phyloP scores from a whole-genome alignment of 35 echinoderm and acorn worm genomes.

The Lytechinus variegatus region DNA sequence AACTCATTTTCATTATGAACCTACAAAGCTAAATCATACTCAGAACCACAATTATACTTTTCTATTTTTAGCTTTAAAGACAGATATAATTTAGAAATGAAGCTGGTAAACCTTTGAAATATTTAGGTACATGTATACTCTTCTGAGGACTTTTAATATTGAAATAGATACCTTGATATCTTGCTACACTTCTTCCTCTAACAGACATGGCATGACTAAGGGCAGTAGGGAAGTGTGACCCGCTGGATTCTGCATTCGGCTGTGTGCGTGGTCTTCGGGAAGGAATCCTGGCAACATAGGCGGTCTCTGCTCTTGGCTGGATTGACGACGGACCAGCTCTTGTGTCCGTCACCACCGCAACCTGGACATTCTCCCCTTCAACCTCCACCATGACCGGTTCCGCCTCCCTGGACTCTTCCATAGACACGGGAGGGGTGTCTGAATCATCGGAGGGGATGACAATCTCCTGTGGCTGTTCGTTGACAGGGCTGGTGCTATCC shows the following conservation, averaged over 20 bases:
- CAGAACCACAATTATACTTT: too few species aligned
- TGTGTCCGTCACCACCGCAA: conserved; percentile 23
- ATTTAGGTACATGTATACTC: too few species aligned
- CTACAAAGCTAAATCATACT: too few species aligned
- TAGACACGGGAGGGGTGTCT: not conserved
- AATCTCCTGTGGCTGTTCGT: conserved; percentile 16
- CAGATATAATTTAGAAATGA: too few species aligned
- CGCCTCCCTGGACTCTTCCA: not conserved
- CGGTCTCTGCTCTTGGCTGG: not conserved
- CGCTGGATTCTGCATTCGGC: not conserved
- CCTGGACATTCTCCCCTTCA: conserved; percentile 20
- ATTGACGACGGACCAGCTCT: not conserved
- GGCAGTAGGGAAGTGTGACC: not conserved
- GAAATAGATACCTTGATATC: conserved; percentile 13
- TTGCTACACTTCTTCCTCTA: conserved; percentile 15
- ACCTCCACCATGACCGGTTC: conserved; percentile 41
- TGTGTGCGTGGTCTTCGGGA: not conserved
- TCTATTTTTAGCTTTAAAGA: too few species aligned
- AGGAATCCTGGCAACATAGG: not conserved
- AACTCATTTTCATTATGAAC: too few species aligned
- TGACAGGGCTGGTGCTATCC: not conserved
- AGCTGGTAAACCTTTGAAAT: too few species aligned
- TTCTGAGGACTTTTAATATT: too few species aligned
- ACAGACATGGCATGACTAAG: conserved; percentile 11
- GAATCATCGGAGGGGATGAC: conserved; percentile 28